Evolutionary conservation across 1,140 invertebrate genomes (phyloP).

Genomic region (Macrosteles quadrilineatus): DNA sequence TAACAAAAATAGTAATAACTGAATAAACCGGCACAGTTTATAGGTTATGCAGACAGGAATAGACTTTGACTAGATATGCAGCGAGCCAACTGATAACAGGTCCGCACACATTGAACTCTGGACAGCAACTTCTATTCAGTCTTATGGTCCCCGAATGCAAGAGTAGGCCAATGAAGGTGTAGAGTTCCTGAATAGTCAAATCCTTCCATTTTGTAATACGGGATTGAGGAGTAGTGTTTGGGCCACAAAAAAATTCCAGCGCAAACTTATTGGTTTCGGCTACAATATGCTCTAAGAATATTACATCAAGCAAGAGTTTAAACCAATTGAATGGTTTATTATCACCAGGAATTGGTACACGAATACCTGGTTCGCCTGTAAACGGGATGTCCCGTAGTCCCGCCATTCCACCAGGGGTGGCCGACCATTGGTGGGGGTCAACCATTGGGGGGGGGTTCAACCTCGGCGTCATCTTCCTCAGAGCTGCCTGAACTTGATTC

Average conservation of each 20-base stretch:
- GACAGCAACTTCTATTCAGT: too few relatives aligned
- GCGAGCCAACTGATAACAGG: too few relatives aligned
- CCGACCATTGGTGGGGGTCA: background rate
- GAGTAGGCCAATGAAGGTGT: background rate
- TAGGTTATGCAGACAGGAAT: too few relatives aligned
- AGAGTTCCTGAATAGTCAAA: background rate
- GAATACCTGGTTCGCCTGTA: background rate
- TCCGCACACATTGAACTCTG: too few relatives aligned
- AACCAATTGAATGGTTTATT: constrained; percentile 15
- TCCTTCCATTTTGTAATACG: constrained; percentile 24
- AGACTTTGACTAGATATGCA: too few relatives aligned
- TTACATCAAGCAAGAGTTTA: background rate
- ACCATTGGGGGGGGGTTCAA: background rate
- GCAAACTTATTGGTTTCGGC: constrained; percentile 8
- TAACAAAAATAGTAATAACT: too few relatives aligned
- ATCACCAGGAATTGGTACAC: background rate
- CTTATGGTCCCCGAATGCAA: too few relatives aligned
- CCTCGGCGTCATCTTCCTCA: background rate
- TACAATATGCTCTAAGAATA: background rate
- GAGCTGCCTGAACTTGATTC: too few relatives aligned
- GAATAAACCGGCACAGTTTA: too few relatives aligned
- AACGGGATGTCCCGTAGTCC: background rate
- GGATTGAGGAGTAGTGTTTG: background rate
- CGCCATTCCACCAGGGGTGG: background rate
- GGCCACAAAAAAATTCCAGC: background rate